Percentiles rank a stretch among this genome's conserved stretches.
Evolutionary conservation across 1,140 invertebrate species (phyloP).

Genomic region (Drosophila lacertosa): DNA sequence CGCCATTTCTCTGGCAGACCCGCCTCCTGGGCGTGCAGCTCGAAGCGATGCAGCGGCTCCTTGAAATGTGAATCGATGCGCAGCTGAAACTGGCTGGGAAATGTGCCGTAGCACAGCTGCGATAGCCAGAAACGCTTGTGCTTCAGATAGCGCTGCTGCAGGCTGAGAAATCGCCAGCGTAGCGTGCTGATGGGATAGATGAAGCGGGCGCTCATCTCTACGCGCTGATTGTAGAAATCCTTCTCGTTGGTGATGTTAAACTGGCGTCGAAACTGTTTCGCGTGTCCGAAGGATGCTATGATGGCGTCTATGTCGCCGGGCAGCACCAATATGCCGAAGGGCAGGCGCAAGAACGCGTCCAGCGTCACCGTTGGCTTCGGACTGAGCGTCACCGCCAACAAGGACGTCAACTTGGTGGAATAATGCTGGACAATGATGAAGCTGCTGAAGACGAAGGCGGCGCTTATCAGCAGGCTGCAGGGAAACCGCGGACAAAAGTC

Average conservation of each 20-base stretch:
- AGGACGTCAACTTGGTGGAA: slow-evolving; percentile 50
- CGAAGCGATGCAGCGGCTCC: slow-evolving; percentile 52
- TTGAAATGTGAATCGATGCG: slow-evolving; percentile 62
- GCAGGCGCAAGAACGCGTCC: slow-evolving; percentile 28
- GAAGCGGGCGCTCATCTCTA: slow-evolving; percentile 36
- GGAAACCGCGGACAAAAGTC: neutral
- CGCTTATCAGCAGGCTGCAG: neutral
- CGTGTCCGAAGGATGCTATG: slow-evolving; percentile 49
- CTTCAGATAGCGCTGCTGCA: slow-evolving; percentile 51
- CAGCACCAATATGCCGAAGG: slow-evolving; percentile 41
- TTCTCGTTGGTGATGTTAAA: slow-evolving; percentile 17
- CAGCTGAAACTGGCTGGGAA: slow-evolving; percentile 62
- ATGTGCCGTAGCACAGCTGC: slow-evolving; percentile 57
- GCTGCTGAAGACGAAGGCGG: slow-evolving; percentile 24
- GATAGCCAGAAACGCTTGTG: slow-evolving; percentile 62
- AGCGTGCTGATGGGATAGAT: slow-evolving; percentile 60
- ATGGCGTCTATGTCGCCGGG: slow-evolving; percentile 46
- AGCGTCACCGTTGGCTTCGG: slow-evolving; percentile 5
- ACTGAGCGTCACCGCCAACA: slow-evolving; percentile 44
- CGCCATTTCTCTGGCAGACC: slow-evolving; percentile 44
- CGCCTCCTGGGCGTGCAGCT: slow-evolving; percentile 41
- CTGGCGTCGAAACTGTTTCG: slow-evolving; percentile 20
- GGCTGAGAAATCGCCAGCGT: slow-evolving; percentile 53
- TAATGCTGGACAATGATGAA: slow-evolving; percentile 50
- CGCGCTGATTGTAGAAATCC: slow-evolving; percentile 36